Percentiles rank a stretch among this genome's conserved stretches.
phyloP scores from a whole-genome alignment of 2,797 vertebrate genomes.

The Rousettus madagascariensis region DNA sequence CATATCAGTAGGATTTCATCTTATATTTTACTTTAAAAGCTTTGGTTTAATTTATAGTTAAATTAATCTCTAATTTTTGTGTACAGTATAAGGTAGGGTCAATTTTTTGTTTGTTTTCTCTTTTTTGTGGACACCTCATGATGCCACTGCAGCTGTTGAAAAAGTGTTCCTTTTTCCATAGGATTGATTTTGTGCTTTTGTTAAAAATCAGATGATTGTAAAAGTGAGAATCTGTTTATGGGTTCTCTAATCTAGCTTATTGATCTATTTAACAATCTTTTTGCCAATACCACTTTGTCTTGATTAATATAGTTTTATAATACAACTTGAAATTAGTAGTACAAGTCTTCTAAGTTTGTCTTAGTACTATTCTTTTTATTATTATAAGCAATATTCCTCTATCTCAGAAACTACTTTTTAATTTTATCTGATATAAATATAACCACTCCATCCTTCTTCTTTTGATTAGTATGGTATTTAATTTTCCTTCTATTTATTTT shows the following conservation, averaged over 20 bases:
- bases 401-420: background rate
- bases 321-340: background rate
- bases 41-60: background rate
- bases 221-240: background rate
- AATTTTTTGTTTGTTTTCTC: background rate
- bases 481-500: background rate
- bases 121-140: background rate
- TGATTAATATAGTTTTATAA: background rate
- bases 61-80: background rate
- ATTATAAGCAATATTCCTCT: background rate
- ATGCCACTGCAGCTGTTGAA: background rate
- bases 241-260: background rate
- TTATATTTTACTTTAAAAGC: background rate
- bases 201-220: background rate
- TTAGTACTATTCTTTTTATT: background rate
- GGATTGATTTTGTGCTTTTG: background rate
- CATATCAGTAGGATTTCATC: background rate
- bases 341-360: background rate
- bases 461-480: background rate
- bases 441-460: background rate
- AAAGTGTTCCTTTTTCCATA: background rate
- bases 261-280: background rate
- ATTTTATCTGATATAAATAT: background rate
- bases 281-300: background rate
- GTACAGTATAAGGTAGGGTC: background rate